Base-by-base conservation (phyloP, 1,140 invertebrate species). In the Danaus plexippus region DNA sequence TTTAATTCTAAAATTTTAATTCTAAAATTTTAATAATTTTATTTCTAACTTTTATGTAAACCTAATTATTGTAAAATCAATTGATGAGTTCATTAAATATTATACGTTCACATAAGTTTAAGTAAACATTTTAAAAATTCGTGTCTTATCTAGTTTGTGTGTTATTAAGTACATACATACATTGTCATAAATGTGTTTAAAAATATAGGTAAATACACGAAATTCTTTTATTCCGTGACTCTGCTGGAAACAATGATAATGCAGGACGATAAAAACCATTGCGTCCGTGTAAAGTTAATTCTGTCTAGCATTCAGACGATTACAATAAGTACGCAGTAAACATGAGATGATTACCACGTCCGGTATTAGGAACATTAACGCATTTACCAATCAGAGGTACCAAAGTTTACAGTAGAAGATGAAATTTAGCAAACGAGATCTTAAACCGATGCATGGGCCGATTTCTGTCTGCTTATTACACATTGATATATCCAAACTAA, bases 291-390 rank as follows among this genome's bases (percentile, higher is more conserved):
- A 80, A 82, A 79, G 69, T 72, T 73, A 71, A 80, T 80, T 77
- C 67, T 61, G 72, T 61, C 62, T 61, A 67, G 66, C 69, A 59
- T 55, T 61, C 59, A 67, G 61, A 73, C 72, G 70, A 79, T 85
- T 77, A 81, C 74, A 66, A 67, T 69, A 79, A 81, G 71, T 69
- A 81, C 69, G 61, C 66, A 60, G 72, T 69, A 79, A 82, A 82
- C 75, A 82, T 80, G 63, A 68, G 69, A 80, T 77, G 69, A 81
- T 81, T 82, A 81, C 74, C 49, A 58, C 77, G 71, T 85, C 82
- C 82, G 78, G 78, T 70, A 60, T 66, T 66, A 66, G 56, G 52
- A 13, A 62, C 63, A 70, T 74, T 74, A 72, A 62, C 69, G 69
- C 71, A 78, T 80, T 79, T 75, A 79, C 67, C 69, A 78, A 80